These are phyloP conservation scores for Nyctibius bracteatus DNA, from an alignment of 2,113 vertebrate species.

Conservation along the genomic window DNA sequence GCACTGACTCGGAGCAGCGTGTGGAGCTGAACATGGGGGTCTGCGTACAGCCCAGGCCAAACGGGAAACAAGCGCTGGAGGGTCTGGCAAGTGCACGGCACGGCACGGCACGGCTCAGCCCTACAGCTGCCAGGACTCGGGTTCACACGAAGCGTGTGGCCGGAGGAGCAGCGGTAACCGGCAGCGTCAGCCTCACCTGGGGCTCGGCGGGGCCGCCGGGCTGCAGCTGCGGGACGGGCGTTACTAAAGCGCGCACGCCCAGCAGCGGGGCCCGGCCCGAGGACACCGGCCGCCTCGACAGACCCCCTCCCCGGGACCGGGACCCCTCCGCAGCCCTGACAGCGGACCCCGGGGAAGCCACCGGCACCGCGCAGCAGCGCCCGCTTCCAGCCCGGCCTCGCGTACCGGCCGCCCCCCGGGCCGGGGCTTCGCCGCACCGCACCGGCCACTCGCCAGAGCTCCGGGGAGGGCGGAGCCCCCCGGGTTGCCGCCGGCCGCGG, in stretches of 20 bases:
- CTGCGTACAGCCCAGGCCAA: rapidly evolving
- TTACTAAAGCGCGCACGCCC: no score
- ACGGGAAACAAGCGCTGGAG: neutral
- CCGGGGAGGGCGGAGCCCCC: neutral
- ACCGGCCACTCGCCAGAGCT: no score
- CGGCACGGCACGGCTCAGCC: neutral
- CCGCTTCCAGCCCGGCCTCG: neutral
- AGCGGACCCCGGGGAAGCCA: neutral
- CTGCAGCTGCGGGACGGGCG: no score
- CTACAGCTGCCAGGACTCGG: neutral
- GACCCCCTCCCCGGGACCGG: neutral
- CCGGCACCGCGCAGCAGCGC: neutral
- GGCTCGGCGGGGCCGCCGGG: no score
- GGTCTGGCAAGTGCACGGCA: rapidly evolving
- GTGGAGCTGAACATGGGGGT: neutral
- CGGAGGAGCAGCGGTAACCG: neutral
- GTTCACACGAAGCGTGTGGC: neutral
- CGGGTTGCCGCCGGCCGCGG: no score
- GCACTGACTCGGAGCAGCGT: rapidly evolving
- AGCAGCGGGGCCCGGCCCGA: no score
- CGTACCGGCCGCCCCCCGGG: no score
- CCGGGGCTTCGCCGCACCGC: no score
- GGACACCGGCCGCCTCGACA: no score
- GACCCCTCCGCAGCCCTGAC: neutral
- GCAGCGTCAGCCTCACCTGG: no score